A percentile compares a stretch with the other conserved stretches of the same genome.
Evolutionary conservation across 2,888 invertebrate genomes (phyloP).

Genomic region (Idaea biselata): DNA sequence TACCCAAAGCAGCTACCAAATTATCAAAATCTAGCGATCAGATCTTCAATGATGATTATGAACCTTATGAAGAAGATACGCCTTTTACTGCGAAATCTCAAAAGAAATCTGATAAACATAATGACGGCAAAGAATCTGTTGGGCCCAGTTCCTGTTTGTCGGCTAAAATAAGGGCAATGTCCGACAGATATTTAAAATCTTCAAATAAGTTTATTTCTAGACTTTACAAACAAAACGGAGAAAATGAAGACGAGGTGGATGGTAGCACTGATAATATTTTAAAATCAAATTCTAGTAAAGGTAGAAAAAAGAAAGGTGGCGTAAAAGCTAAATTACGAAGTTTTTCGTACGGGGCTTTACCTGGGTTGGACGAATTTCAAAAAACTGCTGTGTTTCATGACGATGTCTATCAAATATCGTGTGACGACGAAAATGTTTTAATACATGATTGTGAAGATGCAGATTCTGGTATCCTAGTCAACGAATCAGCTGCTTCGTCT

Average conservation of each 20-base stretch:
- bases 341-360: constrained; percentile 87
- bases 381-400: constrained; percentile 83
- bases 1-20: constrained; percentile 68
- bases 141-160: constrained; percentile 83
- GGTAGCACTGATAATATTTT: constrained; percentile 51
- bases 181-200: constrained; percentile 85
- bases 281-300: constrained; percentile 57
- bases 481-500: constrained; percentile 85
- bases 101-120: constrained; percentile 76
- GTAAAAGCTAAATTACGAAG: constrained; percentile 82
- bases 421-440: constrained; percentile 77
- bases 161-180: constrained; percentile 86
- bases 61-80: constrained; percentile 52
- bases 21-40: constrained; percentile 78
- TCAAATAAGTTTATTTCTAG: constrained; percentile 85
- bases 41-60: constrained; percentile 77
- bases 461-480: constrained; percentile 88
- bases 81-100: constrained; percentile 57
- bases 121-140: constrained; percentile 70
- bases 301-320: constrained; percentile 65
- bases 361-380: constrained; percentile 86
- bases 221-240: constrained; percentile 79
- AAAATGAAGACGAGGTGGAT: constrained; percentile 51
- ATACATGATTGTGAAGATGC: constrained; percentile 85
- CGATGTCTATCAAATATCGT: constrained; percentile 73